phyloP scores from a whole-genome alignment of 2,113 vertebrate species.

The Melanostigma gelatinosum region DNA sequence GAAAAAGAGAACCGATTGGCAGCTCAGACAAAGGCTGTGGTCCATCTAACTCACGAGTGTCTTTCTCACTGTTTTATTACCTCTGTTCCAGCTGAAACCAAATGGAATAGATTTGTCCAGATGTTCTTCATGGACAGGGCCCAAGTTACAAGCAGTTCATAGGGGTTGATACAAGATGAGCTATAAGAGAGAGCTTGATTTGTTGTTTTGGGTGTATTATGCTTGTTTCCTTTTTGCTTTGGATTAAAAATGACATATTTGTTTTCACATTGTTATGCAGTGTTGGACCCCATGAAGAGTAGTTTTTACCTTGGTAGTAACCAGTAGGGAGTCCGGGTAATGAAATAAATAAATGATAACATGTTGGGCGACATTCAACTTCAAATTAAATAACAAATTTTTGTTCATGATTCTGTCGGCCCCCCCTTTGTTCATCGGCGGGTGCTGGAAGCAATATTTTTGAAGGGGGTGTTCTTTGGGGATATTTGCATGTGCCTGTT shows the following conservation, averaged over 20 bases:
- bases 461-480: no score
- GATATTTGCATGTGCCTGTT: no score
- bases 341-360: no score
- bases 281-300: no score
- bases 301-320: no score
- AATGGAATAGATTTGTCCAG: neutral
- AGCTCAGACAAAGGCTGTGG: neutral
- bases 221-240: no score
- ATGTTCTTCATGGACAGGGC: neutral
- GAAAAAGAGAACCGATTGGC: slow-evolving; percentile 5
- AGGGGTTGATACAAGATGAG: neutral
- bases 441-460: no score
- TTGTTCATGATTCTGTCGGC: no score
- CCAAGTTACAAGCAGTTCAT: neutral
- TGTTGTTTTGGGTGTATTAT: no score
- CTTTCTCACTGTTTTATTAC: neutral
- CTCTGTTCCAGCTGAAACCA: neutral
- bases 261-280: neutral
- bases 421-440: no score
- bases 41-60: neutral
- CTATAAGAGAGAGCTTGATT: neutral
- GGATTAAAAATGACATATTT: no score
- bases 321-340: no score
- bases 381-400: neutral
- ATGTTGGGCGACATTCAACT: neutral